A percentile compares a stretch with the other conserved stretches of the same genome.
Evolutionary conservation across 2,797 vertebrate species (phyloP).

Genomic region (Pangasius krempfi): DNA sequence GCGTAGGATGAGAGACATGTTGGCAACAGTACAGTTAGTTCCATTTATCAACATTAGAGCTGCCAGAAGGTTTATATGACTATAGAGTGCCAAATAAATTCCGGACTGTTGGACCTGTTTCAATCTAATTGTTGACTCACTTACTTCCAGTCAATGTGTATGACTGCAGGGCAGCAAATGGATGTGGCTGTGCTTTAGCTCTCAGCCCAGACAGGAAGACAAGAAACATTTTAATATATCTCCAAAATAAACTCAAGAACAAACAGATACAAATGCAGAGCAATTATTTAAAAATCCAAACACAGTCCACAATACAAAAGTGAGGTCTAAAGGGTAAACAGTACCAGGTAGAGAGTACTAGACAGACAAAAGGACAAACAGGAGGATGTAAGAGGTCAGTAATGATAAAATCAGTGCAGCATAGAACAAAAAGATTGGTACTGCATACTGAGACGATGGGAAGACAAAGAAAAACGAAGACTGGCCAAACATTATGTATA

Average conservation of each 20-base stretch:
- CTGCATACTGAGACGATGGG: background rate
- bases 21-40: slow-evolving; percentile 53
- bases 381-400: background rate
- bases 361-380: background rate
- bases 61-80: slow-evolving; percentile 19
- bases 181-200: background rate
- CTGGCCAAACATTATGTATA: background rate
- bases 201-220: background rate
- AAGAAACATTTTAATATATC: background rate
- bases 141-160: background rate
- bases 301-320: background rate
- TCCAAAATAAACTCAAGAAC: slow-evolving; percentile 4
- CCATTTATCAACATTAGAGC: slow-evolving; percentile 25
- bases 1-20: slow-evolving; percentile 38
- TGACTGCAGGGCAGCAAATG: slow-evolving; percentile 16
- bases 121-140: slow-evolving; percentile 1
- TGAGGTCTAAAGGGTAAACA: slow-evolving; percentile 13
- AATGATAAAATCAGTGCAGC: background rate
- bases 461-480: background rate
- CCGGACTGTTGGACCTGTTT: slow-evolving; percentile 8
- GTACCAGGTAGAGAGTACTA: background rate
- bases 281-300: slow-evolving; percentile 36
- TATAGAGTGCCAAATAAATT: slow-evolving; percentile 5
- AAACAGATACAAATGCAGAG: slow-evolving; percentile 1
- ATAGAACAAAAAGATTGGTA: background rate